Evolutionary conservation across 2,797 vertebrate genomes (phyloP), one percentile per base, ranked within the genome.

Genomic region (Bothrops alternatus): DNA sequence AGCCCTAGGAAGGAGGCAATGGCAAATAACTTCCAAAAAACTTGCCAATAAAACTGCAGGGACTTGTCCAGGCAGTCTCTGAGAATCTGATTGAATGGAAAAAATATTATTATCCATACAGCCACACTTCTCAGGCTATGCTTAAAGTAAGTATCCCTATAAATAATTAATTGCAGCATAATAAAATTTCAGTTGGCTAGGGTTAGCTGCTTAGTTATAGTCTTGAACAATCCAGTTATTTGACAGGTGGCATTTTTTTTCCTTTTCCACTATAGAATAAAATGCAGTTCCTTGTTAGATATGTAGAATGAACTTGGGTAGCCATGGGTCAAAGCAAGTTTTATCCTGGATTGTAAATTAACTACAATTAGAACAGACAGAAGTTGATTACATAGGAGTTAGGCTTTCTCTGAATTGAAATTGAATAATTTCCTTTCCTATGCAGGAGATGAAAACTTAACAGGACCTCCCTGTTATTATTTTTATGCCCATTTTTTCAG

Each of bases 101-200:
- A 93, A 93, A 65, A 87, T 91, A 94, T 93, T 95, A 93, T 95
- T 96, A 95, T 96, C 96, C 93, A 93, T 92, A 94, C 47, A 61
- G 25, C 94, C 93, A 88, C 94, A 96, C 93, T 50, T 92, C 14
- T 47, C 10, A 18, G 26, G 32, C 78, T 86, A 50, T 82, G 23
- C n/a, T 88, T 73, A 78, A 88, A 50, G 16, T 23, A 88, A 0
- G 26, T 32, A 28, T 42, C 8, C 7, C 58, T 4, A 53, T 26
- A 23, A 50, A 57, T 63, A 93, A n/a, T 90, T 37, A 16, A 47
- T 63, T 87, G 37, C 26, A 87, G 53, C 8, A 57, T 32, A 55
- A 65, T 50, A 63, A 90, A 90, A n/a, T 20, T 56, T 12, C 14
- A 7, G 28, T 91, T 87, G n/a, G 1, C 25, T 23, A 61, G n/a